These are phyloP conservation scores for Acleris cristana DNA, from an alignment of 2,888 invertebrate species.

Conservation along the genomic window DNA sequence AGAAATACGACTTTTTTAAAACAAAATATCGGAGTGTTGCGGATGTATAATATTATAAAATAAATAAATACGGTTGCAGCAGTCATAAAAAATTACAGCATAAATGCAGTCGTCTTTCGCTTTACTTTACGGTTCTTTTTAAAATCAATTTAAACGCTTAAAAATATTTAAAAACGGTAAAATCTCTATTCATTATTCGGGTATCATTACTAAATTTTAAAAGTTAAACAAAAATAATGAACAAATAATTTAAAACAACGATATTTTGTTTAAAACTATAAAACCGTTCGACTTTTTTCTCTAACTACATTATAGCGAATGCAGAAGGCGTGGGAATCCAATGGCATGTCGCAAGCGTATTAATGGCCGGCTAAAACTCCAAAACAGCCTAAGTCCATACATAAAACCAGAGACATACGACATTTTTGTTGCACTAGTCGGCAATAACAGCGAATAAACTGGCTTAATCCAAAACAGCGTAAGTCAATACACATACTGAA, in stretches of 20 bases:
- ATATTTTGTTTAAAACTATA: background rate
- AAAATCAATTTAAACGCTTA: no score
- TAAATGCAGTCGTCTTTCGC: no score
- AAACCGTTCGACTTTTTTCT: conserved; percentile 1
- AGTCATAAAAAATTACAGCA: no score
- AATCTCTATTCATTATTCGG: no score
- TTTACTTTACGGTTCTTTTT: no score
- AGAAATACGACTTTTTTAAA: no score
- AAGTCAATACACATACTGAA: background rate
- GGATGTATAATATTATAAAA: no score
- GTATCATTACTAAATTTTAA: no score
- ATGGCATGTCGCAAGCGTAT: conserved; percentile 39
- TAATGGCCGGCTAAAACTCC: background rate
- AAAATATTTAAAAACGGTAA: no score
- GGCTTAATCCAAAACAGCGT: background rate
- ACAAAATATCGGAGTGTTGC: no score
- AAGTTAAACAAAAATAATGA: background rate
- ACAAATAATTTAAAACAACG: background rate
- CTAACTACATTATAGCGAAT: conserved; percentile 5
- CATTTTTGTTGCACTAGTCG: background rate
- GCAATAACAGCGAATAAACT: background rate
- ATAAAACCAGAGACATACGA: background rate
- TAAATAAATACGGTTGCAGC: no score
- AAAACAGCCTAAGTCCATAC: background rate
- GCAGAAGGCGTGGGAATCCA: conserved; percentile 51